Base-by-base conservation (phyloP, 2,888 invertebrate genomes). In the Nemoura dubitans region DNA sequence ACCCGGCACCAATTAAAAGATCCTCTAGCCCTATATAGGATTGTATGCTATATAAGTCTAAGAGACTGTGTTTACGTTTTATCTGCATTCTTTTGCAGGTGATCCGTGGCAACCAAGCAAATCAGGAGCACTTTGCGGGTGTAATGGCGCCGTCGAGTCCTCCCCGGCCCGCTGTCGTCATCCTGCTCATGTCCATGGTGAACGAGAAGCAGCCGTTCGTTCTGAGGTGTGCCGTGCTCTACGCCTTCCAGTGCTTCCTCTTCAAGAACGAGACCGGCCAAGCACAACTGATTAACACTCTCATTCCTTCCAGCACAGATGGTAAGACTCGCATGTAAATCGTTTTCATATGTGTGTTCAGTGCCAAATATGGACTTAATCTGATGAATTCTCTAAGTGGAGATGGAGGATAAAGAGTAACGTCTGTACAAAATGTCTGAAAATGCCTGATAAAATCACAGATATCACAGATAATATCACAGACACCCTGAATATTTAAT, bases 151-250 rank as follows among this genome's bases (percentile, higher is more conserved):
- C 98, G 0, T 97, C 97, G 0, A 96, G 95, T 89, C 98, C 99
- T 5, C 98, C 98, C 0, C 94, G 98, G 86, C 97, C 99, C 0
- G 98, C 98, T 0, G 95, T 99, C 86, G 97, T 99, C 0, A 97
- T 99, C 80, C 93, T 99, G 7, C 92, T 99, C 10, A 98, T 99
- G 97, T 98, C 99, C 0, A 99, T 99, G 98, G 98, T 98, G 6
- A 98, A 99, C 91, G 99, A 99, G 91, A 98, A 98, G 90, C 99
- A 99, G 91, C 97, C 98, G 0, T 96, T 99, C 90, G 92, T 92
- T 0, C 91, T 97, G 90, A 95, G 99, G 88, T 98, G 98, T 91
- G 97, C 99, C 0, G 98, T 99, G 0, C 94, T 99, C 0, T 99
- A 99, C 92, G 98, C 98, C 91, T 99, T 99, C 92, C 96, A 99